Evolutionary conservation across 2,113 vertebrate species (phyloP).

Genomic region (Balaenoptera acutorostrata): DNA sequence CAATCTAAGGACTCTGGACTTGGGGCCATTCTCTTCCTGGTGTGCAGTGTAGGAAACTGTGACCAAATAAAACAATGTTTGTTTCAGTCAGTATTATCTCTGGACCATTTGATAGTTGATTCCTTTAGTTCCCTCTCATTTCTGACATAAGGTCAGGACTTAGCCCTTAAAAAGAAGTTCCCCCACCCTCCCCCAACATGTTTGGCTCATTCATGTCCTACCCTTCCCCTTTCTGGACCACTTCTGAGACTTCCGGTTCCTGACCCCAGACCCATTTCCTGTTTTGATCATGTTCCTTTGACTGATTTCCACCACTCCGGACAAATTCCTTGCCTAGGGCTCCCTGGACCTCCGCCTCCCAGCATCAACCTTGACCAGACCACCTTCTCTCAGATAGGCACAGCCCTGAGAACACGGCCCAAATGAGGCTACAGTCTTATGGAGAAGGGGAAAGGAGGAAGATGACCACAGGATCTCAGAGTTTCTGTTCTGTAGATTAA

Average conservation of each 20-base stretch:
- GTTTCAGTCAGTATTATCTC: neutral
- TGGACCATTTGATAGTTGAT: neutral
- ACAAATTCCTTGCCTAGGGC: neutral
- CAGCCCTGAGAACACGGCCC: neutral
- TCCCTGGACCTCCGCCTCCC: neutral
- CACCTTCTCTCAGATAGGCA: neutral
- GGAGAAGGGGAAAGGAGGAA: no score
- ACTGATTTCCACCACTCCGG: neutral
- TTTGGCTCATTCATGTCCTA: neutral
- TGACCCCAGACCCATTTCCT: conserved; percentile 9
- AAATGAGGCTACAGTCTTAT: neutral
- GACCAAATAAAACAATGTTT: conserved; percentile 12
- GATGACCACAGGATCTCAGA: neutral
- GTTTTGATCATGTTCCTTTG: neutral
- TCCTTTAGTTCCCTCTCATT: neutral
- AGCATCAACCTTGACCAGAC: neutral
- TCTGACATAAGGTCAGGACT: neutral
- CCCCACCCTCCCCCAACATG: no score
- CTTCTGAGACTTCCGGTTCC: neutral
- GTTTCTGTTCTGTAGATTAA: neutral
- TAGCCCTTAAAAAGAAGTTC: neutral
- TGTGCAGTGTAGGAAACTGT: neutral
- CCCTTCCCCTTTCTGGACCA: neutral
- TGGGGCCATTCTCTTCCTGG: neutral
- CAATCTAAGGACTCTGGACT: neutral